Evolutionary conservation across 1,140 invertebrate genomes (phyloP), one percentile per base, ranked within the genome.

Genomic region (Zophobas morio): DNA sequence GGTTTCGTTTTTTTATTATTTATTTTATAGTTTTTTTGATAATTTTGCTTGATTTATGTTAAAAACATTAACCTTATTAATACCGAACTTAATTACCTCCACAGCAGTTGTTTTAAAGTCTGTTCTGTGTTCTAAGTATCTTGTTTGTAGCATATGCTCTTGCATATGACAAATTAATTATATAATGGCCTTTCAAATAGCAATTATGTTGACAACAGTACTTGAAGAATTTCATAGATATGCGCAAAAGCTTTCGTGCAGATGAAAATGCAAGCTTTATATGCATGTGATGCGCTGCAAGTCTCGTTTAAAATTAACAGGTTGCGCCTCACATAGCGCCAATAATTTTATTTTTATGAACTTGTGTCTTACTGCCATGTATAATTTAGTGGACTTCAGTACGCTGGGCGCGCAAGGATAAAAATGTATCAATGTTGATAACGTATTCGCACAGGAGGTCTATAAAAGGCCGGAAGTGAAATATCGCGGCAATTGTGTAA

Each of bases 401-500:
- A 37, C 57, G 39, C 60, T n/a, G 42, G 60, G 39, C n/a, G 39
- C n/a, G 1, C 39, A 8, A 40, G 39, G 35, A 57, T 40, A 66
- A 66, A 66, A 66, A 66, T 66, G 60, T 66, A 66, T 66, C 60
- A 66, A 66, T 66, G 60, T 66, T 66, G 60, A 46, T 66, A 66
- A 66, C 60, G 32, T 66, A 66, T 66, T 66, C 60, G 60, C 40
- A 63, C 33, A 63, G 40, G 34, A 54, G 60, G 75, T 53, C 56
- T 40, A 66, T 66, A 75, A 63, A 63, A 66, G 75, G 54, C 63
- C 56, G 66, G 75, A 76, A 76, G 75, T 76, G 49, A 76, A 76
- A 76, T 76, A 76, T 76, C 74, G 39, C n/a, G 47, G 75, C 75
- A 66, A 76, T 76, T 56, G 60, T 70, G 75, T 70, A 76, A 76